Percentiles rank a stretch among this genome's conserved stretches.
phyloP scores from a whole-genome alignment of 2,888 invertebrate genomes.

The Acleris emargana region DNA sequence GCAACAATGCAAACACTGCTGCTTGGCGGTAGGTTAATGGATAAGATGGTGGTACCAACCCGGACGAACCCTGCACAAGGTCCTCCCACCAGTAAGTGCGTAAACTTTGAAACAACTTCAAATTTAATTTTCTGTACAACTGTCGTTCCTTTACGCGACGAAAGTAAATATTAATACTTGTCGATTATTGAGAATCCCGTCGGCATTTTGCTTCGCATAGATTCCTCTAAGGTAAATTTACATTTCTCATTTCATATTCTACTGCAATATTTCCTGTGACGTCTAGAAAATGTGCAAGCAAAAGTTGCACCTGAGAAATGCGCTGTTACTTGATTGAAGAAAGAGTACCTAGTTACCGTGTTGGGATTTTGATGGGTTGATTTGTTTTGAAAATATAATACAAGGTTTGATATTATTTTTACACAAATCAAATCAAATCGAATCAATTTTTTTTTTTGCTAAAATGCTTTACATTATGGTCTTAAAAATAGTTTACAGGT shows the following conservation, averaged over 20 bases:
- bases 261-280: conserved; percentile 23
- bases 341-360: not conserved
- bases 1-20: too few species aligned
- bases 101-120: not conserved
- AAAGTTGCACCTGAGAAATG: conserved; percentile 27
- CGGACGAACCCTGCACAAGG: too few species aligned
- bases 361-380: not conserved
- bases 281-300: conserved; percentile 19
- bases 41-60: too few species aligned
- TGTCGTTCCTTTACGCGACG: not conserved
- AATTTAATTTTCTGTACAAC: conserved; percentile 2
- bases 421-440: too few species aligned
- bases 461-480: too few species aligned
- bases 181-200: conserved; percentile 23
- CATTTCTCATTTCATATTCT: conserved; percentile 29
- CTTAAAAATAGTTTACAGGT: too few species aligned
- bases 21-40: too few species aligned
- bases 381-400: not conserved
- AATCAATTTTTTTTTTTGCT: too few species aligned
- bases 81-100: too few species aligned
- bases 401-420: too few species aligned
- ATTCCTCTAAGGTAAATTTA: conserved; percentile 22
- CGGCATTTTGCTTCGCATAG: conserved; percentile 23
- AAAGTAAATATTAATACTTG: conserved; percentile 15
- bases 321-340: conserved; percentile 18